phyloP scores from a whole-genome alignment of 2,888 invertebrate species.

The Diarsia brunnea region DNA sequence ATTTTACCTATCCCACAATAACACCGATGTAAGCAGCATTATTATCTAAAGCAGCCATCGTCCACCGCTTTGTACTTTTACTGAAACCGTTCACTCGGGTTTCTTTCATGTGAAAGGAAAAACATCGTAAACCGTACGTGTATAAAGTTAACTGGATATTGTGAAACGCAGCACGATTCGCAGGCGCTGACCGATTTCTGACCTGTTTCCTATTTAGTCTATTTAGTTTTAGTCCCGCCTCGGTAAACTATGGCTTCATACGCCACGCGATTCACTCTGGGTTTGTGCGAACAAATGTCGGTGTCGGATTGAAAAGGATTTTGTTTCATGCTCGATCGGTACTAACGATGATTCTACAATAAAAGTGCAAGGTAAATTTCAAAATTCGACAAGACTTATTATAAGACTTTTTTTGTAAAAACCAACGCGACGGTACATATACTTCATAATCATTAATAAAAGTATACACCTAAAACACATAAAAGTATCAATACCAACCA shows the following conservation, averaged over 20 bases:
- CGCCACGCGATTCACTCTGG: slow-evolving; percentile 61
- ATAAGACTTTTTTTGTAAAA: too few relatives aligned
- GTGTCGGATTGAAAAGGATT: slow-evolving; percentile 12
- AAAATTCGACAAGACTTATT: neutral
- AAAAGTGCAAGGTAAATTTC: neutral
- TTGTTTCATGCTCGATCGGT: neutral
- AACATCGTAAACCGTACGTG: slow-evolving; percentile 48
- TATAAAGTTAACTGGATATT: slow-evolving; percentile 52
- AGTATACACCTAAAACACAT: too few relatives aligned
- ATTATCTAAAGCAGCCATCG: slow-evolving; percentile 14
- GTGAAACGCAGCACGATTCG: slow-evolving; percentile 46
- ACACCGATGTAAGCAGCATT: slow-evolving; percentile 18
- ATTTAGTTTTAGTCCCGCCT: slow-evolving; percentile 50
- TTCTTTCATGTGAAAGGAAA: slow-evolving; percentile 46
- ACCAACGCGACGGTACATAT: too few relatives aligned
- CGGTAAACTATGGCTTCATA: slow-evolving; percentile 61
- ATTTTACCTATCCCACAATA: neutral
- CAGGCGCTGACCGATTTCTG: slow-evolving; percentile 65
- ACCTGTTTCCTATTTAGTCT: slow-evolving; percentile 55
- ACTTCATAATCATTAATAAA: too few relatives aligned
- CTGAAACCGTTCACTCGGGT: slow-evolving; percentile 32
- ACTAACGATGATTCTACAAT: neutral
- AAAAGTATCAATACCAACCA: too few relatives aligned
- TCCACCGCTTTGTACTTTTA: slow-evolving; percentile 35
- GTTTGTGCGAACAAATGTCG: slow-evolving; percentile 24